These are phyloP conservation scores for Neotoma lepida DNA, from an alignment of 2,113 vertebrate species.

Conservation along the genomic window DNA sequence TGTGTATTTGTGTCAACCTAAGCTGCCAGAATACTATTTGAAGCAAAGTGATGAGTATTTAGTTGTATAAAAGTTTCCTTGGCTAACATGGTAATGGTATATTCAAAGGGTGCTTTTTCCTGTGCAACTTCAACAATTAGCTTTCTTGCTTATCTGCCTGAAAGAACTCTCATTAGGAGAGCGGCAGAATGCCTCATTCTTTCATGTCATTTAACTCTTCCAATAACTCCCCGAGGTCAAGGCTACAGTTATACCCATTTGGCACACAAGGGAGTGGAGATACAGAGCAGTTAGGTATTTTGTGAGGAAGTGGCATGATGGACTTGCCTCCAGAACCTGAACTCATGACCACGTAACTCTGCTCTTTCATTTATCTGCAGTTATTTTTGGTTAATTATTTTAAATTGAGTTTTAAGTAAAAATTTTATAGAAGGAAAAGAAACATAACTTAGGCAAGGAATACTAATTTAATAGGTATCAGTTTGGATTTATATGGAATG, in stretches of 20 bases:
- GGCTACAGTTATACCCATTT: not conserved
- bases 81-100: not conserved
- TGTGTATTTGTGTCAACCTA: not conserved
- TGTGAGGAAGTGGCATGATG: not conserved
- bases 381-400: not conserved
- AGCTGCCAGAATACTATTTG: not conserved
- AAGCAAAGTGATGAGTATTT: not conserved
- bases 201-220: not conserved
- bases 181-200: not conserved
- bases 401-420: not conserved
- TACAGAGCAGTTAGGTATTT: not conserved
- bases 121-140: not conserved
- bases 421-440: not conserved
- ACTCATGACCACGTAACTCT: not conserved
- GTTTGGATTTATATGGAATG: not conserved
- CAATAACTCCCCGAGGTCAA: not conserved
- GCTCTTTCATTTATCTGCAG: not conserved
- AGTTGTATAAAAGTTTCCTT: not conserved
- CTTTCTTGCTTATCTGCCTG: not conserved
- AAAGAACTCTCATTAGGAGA: not conserved
- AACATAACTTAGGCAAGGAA: not conserved
- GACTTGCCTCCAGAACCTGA: not conserved
- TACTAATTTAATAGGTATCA: not conserved
- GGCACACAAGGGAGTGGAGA: not conserved
- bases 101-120: not conserved